phyloP scores from a whole-genome alignment of 1,140 invertebrate genomes.

The Bilobella aurantiaca region DNA sequence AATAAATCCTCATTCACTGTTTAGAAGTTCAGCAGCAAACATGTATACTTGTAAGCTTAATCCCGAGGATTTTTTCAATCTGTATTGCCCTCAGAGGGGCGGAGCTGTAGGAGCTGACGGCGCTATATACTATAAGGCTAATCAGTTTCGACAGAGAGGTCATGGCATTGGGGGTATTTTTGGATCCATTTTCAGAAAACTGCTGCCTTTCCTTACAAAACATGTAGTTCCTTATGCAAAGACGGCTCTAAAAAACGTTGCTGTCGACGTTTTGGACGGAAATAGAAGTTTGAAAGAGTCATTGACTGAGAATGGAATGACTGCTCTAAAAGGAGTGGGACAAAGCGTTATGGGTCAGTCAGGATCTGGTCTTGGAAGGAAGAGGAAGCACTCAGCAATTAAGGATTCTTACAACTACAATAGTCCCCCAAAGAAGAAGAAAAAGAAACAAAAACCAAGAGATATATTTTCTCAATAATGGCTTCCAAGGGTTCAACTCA shows the following conservation, averaged over 20 bases:
- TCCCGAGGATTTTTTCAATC: constrained; percentile 1
- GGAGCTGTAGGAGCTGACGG: background rate
- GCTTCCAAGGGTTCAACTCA: too few species aligned
- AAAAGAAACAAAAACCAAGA: background rate
- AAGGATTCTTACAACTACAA: too few species aligned
- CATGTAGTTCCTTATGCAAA: background rate
- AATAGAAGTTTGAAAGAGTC: background rate
- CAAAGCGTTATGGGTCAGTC: constrained; percentile 5
- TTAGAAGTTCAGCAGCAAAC: background rate
- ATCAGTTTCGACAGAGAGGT: background rate
- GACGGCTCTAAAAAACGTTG: background rate
- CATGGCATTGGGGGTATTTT: constrained; percentile 3
- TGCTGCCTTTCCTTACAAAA: constrained; percentile 1
- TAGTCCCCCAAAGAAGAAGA: too few species aligned
- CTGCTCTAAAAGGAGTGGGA: constrained; percentile 10
- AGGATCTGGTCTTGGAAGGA: background rate
- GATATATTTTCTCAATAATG: background rate
- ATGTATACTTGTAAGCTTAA: background rate
- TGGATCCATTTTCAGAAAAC: background rate
- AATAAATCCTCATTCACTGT: background rate
- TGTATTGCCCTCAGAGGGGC: background rate
- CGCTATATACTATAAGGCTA: background rate
- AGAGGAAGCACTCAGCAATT: too few species aligned
- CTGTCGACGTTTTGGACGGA: background rate
- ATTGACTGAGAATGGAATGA: background rate